A percentile compares a stretch with the other conserved stretches of the same genome.
Evolutionary conservation across 2,888 invertebrate species (phyloP).

Genomic region (Plebejus melissa): DNA sequence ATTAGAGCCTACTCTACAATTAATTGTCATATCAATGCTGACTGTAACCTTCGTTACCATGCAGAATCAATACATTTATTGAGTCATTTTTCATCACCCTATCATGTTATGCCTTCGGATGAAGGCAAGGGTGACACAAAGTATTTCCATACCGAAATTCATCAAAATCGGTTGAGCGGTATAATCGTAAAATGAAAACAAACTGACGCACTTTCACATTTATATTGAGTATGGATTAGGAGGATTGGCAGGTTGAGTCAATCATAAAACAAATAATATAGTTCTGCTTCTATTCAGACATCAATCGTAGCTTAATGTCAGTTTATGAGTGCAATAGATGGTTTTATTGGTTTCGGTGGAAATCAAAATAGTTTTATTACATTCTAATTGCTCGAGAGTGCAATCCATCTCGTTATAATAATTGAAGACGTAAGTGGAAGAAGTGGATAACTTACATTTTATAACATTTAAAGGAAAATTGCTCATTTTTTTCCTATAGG

Average conservation of each 20-base stretch:
- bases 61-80: too few relatives aligned
- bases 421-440: not conserved
- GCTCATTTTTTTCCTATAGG: too few relatives aligned
- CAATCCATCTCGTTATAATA: slow-evolving; percentile 5
- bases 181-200: not conserved
- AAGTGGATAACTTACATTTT: too few relatives aligned
- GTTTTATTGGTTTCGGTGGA: slow-evolving; percentile 6
- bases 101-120: too few relatives aligned
- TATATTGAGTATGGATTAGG: not conserved
- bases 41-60: too few relatives aligned
- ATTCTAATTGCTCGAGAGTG: slow-evolving; percentile 16
- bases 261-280: slow-evolving; percentile 1
- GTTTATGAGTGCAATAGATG: slow-evolving; percentile 1
- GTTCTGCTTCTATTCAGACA: not conserved
- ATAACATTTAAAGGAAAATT: too few relatives aligned
- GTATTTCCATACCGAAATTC: too few relatives aligned
- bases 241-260: not conserved
- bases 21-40: too few relatives aligned
- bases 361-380: not conserved
- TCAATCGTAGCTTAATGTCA: not conserved
- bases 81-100: too few relatives aligned
- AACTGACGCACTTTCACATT: not conserved
- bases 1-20: too few relatives aligned
- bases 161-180: too few relatives aligned
- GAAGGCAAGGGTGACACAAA: too few relatives aligned